Percentiles rank a stretch among this genome's conserved stretches.
Conservation (phyloP, 2,888 invertebrate genomes). For the Zelleria hepariella region DNA sequence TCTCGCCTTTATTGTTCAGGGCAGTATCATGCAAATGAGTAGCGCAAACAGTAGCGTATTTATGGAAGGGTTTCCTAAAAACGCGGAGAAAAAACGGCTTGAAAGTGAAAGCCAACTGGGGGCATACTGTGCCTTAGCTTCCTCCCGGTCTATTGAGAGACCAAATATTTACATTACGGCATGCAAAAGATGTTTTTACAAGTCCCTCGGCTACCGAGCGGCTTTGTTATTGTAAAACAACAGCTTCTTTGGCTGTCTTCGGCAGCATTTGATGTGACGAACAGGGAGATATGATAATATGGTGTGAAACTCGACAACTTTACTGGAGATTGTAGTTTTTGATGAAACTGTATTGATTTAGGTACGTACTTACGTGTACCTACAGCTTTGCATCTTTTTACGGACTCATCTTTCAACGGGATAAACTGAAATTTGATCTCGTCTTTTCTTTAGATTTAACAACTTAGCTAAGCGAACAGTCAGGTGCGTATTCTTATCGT, state of each 20-base stretch:
- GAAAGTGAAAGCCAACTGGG: slow-evolving; percentile 66
- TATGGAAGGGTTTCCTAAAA: slow-evolving; percentile 60
- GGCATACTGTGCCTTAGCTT: slow-evolving; percentile 61
- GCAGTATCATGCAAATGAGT: slow-evolving; percentile 64
- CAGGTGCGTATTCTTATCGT: no score
- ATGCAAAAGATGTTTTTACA: slow-evolving; percentile 68
- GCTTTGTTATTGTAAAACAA: slow-evolving; percentile 51
- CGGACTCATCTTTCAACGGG: no score
- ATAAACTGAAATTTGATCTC: no score
- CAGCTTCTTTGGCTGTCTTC: slow-evolving; percentile 55
- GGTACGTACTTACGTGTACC: no score
- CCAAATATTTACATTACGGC: slow-evolving; percentile 64
- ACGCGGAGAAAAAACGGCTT: slow-evolving; percentile 33
- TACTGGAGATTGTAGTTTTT: no score
- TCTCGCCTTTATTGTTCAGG: slow-evolving; percentile 44
- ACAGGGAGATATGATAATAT: not conserved
- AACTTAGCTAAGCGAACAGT: no score
- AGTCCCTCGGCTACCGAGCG: slow-evolving; percentile 46
- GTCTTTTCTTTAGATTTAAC: no score
- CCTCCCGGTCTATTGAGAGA: slow-evolving; percentile 42
- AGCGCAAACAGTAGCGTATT: slow-evolving; percentile 51
- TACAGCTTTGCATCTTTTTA: no score
- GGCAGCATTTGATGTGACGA: slow-evolving; percentile 28
- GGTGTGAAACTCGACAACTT: not conserved
- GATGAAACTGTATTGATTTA: no score